Evolutionary conservation across 2,797 vertebrate genomes (phyloP).

Genomic region (Champsocephalus gunnari): DNA sequence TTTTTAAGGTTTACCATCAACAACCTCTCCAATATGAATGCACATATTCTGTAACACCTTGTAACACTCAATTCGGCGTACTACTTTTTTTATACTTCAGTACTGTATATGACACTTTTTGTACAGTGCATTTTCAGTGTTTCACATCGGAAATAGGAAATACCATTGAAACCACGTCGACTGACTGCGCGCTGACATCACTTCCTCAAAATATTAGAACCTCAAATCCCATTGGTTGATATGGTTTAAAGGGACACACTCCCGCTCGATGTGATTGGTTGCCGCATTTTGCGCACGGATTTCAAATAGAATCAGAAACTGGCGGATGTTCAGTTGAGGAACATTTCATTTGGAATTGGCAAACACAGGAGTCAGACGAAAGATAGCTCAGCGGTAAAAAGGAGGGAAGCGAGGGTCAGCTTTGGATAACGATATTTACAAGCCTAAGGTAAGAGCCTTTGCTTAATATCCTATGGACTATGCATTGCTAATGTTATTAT

Average conservation of each 20-base stretch:
- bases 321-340: slow-evolving; percentile 68
- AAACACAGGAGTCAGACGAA: accelerated
- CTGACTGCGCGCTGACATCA: slow-evolving; percentile 9
- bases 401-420: neutral
- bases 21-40: neutral
- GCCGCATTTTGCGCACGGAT: slow-evolving; percentile 71
- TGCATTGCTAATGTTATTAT: too few species aligned
- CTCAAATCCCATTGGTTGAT: slow-evolving; percentile 61
- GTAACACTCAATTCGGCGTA: neutral
- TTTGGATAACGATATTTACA: neutral
- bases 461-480: accelerated
- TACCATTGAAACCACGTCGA: neutral
- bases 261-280: slow-evolving; percentile 69
- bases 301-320: slow-evolving; percentile 77
- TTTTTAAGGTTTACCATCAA: neutral
- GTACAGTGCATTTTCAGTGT: neutral
- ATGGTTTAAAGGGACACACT: slow-evolving; percentile 64
- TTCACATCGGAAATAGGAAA: slow-evolving; percentile 19
- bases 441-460: slow-evolving; percentile 7
- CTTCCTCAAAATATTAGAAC: accelerated
- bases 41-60: too few species aligned
- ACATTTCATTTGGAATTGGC: slow-evolving; percentile 6
- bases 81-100: neutral
- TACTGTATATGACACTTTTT: neutral
- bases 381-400: neutral